These are phyloP conservation scores for Oasisia sp. DNA, from an alignment of 2,888 invertebrate species.

Conservation along the genomic window DNA sequence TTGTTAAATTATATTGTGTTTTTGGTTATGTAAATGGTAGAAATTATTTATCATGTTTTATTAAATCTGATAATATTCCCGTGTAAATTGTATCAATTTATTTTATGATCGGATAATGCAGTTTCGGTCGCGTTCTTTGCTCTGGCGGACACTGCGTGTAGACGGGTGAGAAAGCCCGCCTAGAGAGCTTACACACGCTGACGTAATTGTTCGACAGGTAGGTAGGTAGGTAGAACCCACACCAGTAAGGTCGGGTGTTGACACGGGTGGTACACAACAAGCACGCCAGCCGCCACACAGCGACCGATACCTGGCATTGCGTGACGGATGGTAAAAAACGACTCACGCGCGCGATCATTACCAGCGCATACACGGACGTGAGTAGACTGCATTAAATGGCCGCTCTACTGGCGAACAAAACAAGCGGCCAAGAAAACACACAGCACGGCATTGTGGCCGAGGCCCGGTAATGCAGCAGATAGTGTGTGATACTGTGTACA, in stretches of 20 bases:
- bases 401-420: background rate
- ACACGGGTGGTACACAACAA: background rate
- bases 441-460: background rate
- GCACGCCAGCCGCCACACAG: background rate
- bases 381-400: background rate
- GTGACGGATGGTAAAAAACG: background rate
- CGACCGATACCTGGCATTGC: background rate
- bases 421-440: background rate
- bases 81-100: background rate
- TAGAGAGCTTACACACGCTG: background rate
- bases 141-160: background rate
- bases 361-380: background rate
- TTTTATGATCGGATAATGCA: background rate
- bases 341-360: background rate
- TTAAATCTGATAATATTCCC: background rate
- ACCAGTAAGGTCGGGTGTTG: background rate
- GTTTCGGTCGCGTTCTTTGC: background rate
- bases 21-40: background rate
- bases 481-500: background rate
- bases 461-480: background rate
- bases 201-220: background rate
- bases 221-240: background rate
- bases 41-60: background rate
- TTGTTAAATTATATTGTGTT: constrained; percentile 1
- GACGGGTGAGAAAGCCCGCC: background rate